Evolutionary conservation across 2,888 invertebrate genomes (phyloP), one percentile per base, ranked within the genome.

Genomic region (Eupithecia centaureata): DNA sequence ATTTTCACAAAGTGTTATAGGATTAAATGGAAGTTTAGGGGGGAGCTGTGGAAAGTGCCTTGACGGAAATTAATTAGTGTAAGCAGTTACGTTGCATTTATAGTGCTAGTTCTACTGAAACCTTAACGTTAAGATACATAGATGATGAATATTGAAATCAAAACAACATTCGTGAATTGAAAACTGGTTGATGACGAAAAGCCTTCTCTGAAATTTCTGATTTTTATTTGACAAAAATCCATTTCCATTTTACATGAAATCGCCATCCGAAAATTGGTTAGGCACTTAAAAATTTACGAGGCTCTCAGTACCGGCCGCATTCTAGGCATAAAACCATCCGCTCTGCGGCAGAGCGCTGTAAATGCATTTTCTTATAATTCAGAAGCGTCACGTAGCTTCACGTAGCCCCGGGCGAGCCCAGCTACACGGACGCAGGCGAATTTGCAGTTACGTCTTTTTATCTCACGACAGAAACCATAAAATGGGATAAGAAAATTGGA

Each of bases 341-440:
- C 85, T 83, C 82, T 83, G 86, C 80, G 81, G 87, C 81, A 82
- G 80, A 83, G 79, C 83, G 83, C 81, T 85, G 86, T 90, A 91
- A 92, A 92, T 92, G 91, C 91, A 92, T 92, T 92, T 92, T 92
- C 90, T 92, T 92, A 92, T 92, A 92, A 91, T 91, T 90, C 91
- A 90, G 88, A 83, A 86, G 85, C 90, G 90, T 92, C 93, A 93
- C 92, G 93, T 93, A 89, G 83, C 77, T 81, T 80, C 81, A 61
- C 63, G 70, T 66, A 63, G 66, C 70, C 61, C 61, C 57, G 33
- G 64, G 68, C 68, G 59, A 63, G 68, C 61, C 47, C 65, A 58
- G 64, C 68, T 65, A 65, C 76, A 82, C 86, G 89, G 88, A 89
- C 87, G 90, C 89, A 81, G 83, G 87, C 87, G 89, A 89, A 91